Base-by-base conservation (phyloP, 2,888 invertebrate genomes). In the Drosophila formosana region DNA sequence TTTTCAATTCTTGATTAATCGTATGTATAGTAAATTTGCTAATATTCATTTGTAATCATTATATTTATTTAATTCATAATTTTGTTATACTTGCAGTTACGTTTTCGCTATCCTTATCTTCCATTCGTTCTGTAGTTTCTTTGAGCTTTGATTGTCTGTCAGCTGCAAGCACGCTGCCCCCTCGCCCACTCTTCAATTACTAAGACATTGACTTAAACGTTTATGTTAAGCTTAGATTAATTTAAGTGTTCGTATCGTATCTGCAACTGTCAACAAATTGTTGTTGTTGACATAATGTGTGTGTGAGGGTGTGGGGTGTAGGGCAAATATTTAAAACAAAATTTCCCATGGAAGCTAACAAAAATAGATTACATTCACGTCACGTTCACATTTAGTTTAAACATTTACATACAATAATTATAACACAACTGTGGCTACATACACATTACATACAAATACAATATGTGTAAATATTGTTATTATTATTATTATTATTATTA, bases 121-220 rank as follows among this genome's bases (percentile, higher is more conserved):
- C 26, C 2, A 0, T 43, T 50, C 18, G 34, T 47, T 7, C 25
- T 23, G 52, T 46, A 69, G 49, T 65, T 60, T 66, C 58, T 75
- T 83, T 80, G 71, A 83, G 74, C 81, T 78, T 73, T 87, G 89
- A 84, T 87, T 84, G 89, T 88, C 89, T 86, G 89, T 83, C 72
- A 82, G 83, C 86, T 88, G 83, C 89, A 80, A 75, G 68, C 75
- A 73, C 63, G 80, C 78, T 78, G 78, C 57, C 50, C 56, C 45
- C 61, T 45, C 32, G 45, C 49, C 52, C 71, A 57, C 30, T 53
- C 52, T 41, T 32, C 39, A 41, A 41, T 41, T 18, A 7, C 39
- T 41, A 52, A 52, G 50, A 62, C 75, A 75, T 69, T 58, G 39
- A 58, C 63, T 75, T 37, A 55, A 5, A 37, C 11, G 11, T 51